A percentile compares a stretch with the other conserved stretches of the same genome.
These are phyloP conservation scores for Eristalis intricaria DNA, from an alignment of 2,888 invertebrate species.

Conservation along the genomic window DNA sequence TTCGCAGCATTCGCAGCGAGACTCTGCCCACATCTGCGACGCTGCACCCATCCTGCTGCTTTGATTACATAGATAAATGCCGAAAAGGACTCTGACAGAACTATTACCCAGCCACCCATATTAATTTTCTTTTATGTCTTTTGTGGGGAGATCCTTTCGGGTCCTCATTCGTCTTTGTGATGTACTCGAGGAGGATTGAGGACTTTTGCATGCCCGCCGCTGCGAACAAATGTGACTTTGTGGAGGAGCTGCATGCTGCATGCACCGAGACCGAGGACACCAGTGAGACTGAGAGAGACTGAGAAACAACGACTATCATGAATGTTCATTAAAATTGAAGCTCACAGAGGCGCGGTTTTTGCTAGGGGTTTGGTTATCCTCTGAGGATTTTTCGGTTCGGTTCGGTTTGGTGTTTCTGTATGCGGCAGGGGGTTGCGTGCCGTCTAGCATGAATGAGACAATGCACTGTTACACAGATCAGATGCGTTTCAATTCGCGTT, in stretches of 20 bases:
- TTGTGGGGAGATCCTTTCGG: slow-evolving; percentile 57
- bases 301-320: slow-evolving; percentile 11
- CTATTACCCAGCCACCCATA: slow-evolving; percentile 72
- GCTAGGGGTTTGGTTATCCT: background rate
- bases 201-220: slow-evolving; percentile 50
- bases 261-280: background rate
- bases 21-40: slow-evolving; percentile 37
- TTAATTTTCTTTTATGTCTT: slow-evolving; percentile 70
- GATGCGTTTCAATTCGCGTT: slow-evolving; percentile 62
- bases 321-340: slow-evolving; percentile 70
- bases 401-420: slow-evolving; percentile 21
- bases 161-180: slow-evolving; percentile 68
- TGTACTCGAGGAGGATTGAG: slow-evolving; percentile 51
- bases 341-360: slow-evolving; percentile 42
- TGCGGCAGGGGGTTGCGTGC: slow-evolving; percentile 29
- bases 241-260: slow-evolving; percentile 36
- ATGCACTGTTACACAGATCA: slow-evolving; percentile 67
- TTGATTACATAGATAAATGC: slow-evolving; percentile 70
- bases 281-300: background rate
- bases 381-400: slow-evolving; percentile 50
- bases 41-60: slow-evolving; percentile 14
- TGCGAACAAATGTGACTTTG: slow-evolving; percentile 67
- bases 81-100: slow-evolving; percentile 66
- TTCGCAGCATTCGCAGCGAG: slow-evolving; percentile 65
- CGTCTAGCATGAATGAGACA: slow-evolving; percentile 55